Evolutionary conservation across 2,113 vertebrate species (phyloP).

Genomic region (Narcine bancroftii): DNA sequence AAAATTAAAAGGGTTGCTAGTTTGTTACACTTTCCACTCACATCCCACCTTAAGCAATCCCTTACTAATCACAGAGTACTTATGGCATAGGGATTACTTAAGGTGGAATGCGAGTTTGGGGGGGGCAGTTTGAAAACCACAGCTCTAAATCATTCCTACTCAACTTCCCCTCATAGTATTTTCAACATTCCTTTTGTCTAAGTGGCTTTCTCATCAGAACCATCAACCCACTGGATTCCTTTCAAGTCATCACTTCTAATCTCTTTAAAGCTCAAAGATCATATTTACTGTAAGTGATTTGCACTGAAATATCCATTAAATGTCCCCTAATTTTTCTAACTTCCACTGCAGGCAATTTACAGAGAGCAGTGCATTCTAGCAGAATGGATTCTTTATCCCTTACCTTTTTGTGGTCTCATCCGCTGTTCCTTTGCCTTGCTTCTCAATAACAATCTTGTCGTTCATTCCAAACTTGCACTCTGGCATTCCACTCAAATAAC

Average conservation of each 20-base stretch:
- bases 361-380: too few relatives aligned
- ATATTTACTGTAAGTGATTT: too few relatives aligned
- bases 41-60: too few relatives aligned
- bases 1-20: too few relatives aligned
- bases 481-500: slow-evolving; percentile 96
- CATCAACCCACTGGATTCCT: background rate
- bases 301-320: too few relatives aligned
- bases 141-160: background rate
- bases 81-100: too few relatives aligned
- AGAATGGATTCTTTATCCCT: slow-evolving; percentile 41
- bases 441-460: slow-evolving; percentile 98
- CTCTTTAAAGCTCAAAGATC: background rate
- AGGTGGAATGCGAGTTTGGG: too few relatives aligned
- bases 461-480: slow-evolving; percentile 99
- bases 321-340: too few relatives aligned
- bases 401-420: slow-evolving; percentile 93
- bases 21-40: too few relatives aligned
- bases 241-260: background rate
- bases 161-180: background rate
- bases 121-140: too few relatives aligned
- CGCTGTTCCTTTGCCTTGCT: slow-evolving; percentile 91
- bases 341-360: too few relatives aligned
- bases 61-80: too few relatives aligned
- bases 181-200: background rate
- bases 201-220: background rate